Percentiles rank a stretch among this genome's conserved stretches.
These are phyloP conservation scores for Folsomia manolachei DNA, from an alignment of 2,888 invertebrate species.

Conservation along the genomic window DNA sequence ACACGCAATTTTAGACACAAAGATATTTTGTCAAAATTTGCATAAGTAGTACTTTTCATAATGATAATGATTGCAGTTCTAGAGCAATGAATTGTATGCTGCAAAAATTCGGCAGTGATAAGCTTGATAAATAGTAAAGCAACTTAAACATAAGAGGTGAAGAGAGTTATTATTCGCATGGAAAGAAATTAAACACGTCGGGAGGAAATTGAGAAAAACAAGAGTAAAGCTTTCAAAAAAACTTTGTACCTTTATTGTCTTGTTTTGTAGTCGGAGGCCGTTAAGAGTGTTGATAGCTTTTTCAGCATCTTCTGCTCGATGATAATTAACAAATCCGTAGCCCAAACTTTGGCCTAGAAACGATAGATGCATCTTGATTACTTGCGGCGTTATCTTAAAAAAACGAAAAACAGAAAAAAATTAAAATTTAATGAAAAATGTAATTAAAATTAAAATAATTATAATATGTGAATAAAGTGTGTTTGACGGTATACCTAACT, in stretches of 20 bases:
- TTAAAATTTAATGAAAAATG: neutral
- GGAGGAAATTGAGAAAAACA: too few relatives aligned
- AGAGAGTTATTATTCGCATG: too few relatives aligned
- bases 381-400: conserved; percentile 25
- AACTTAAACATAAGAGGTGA: too few relatives aligned
- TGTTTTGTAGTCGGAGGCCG: conserved; percentile 96
- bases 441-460: neutral
- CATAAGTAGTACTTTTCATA: too few relatives aligned
- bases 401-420: conserved; percentile 22
- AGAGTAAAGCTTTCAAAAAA: neutral
- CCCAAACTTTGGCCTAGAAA: conserved; percentile 93
- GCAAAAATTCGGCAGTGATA: too few relatives aligned
- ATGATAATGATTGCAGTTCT: too few relatives aligned
- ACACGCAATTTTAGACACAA: too few relatives aligned
- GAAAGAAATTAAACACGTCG: too few relatives aligned
- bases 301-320: conserved; percentile 94
- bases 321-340: conserved; percentile 99
- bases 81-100: too few relatives aligned
- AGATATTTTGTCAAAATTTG: too few relatives aligned
- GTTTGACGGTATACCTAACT: conserved; percentile 14
- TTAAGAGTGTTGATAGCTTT: conserved; percentile 98
- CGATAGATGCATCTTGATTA: conserved; percentile 47
- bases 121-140: too few relatives aligned
- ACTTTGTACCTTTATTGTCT: conserved; percentile 94
- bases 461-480: too few relatives aligned